Percentiles rank a stretch among this genome's conserved stretches.
Conservation (phyloP, 2,797 vertebrate genomes). For the Ptychobarbus kaznakovi region DNA sequence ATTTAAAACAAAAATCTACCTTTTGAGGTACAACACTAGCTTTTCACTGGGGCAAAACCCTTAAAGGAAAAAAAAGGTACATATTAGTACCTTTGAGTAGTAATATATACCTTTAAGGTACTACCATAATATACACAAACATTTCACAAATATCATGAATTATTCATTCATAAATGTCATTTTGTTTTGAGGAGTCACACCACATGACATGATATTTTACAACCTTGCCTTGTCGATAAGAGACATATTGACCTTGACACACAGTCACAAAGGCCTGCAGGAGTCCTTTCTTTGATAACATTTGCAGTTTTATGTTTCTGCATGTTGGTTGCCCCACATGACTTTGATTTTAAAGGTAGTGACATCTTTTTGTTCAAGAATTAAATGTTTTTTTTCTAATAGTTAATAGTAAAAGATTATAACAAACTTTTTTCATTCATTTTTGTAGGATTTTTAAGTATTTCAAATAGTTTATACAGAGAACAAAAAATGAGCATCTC, state of each 20-base stretch:
- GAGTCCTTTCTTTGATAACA: not conserved
- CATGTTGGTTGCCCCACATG: not conserved
- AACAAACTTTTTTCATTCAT: not conserved
- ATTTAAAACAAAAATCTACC: not conserved
- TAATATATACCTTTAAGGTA: not conserved
- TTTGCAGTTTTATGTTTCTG: not conserved
- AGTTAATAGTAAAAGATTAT: not conserved
- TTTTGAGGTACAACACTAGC: not conserved
- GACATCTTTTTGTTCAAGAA: not conserved
- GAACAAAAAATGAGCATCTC: not conserved
- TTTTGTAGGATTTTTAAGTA: not conserved
- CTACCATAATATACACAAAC: not conserved
- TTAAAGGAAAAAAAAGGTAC: not conserved
- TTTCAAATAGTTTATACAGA: not conserved
- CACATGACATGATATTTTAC: conserved; percentile 34
- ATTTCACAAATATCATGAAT: conserved; percentile 15
- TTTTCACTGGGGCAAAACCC: not conserved
- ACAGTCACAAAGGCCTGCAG: not conserved
- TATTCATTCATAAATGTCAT: not conserved
- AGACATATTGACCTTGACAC: conserved; percentile 16
- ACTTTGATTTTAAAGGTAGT: not conserved
- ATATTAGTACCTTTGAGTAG: not conserved
- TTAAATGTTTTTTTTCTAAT: not conserved
- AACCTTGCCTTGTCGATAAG: conserved; percentile 26
- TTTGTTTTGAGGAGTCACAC: conserved; percentile 8